phyloP scores from a whole-genome alignment of 2,113 vertebrate species.

The Tympanuchus pallidicinctus region DNA sequence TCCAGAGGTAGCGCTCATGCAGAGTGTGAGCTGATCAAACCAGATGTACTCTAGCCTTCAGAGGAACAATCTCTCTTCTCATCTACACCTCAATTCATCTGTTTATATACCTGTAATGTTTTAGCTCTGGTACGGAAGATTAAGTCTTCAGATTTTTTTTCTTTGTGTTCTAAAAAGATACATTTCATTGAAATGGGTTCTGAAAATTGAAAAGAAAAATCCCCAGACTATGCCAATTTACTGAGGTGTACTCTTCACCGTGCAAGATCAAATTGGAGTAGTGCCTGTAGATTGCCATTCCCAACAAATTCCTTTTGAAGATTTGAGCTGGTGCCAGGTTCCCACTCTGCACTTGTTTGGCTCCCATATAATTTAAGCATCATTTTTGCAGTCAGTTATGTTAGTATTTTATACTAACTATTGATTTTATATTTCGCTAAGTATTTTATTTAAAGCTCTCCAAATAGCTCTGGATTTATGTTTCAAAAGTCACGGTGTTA shows the following conservation, averaged over 20 bases:
- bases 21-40: background rate
- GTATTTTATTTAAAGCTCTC: slow-evolving; percentile 55
- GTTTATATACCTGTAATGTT: background rate
- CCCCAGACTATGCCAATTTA: background rate
- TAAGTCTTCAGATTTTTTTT: background rate
- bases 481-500: slow-evolving; percentile 43
- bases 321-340: slow-evolving; percentile 11
- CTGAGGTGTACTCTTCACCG: background rate
- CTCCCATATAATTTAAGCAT: slow-evolving; percentile 48
- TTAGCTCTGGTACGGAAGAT: background rate
- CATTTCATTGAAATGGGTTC: background rate
- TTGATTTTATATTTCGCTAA: slow-evolving; percentile 56
- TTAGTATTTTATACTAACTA: slow-evolving; percentile 54
- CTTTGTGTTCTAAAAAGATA: background rate
- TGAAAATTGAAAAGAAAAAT: background rate
- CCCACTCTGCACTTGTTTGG: slow-evolving; percentile 51
- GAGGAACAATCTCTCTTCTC: background rate
- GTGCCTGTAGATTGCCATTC: background rate
- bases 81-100: background rate
- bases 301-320: slow-evolving; percentile 12
- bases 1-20: background rate
- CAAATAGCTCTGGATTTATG: slow-evolving; percentile 50
- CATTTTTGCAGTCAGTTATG: slow-evolving; percentile 43
- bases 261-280: background rate
- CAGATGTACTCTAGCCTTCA: background rate